Evolutionary conservation across 2,113 vertebrate genomes (phyloP).

Genomic region (Origma solitaria): DNA sequence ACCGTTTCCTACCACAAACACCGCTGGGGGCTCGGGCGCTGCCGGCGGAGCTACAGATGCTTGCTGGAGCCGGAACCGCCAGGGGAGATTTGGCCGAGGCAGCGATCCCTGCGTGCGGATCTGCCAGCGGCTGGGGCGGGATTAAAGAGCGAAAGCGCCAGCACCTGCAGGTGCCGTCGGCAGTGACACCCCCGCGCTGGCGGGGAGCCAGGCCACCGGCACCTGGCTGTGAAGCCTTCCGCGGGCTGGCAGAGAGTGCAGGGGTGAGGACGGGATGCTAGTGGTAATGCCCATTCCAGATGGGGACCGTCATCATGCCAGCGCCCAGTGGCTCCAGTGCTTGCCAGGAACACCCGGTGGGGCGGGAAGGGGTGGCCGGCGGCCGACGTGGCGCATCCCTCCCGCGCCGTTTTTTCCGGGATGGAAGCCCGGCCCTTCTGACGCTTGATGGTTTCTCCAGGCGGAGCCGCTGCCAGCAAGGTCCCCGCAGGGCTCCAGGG

Average conservation of each 20-base stretch:
- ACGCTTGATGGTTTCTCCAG: conserved; percentile 47
- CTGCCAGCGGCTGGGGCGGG: not conserved
- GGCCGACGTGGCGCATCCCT: conserved; percentile 41
- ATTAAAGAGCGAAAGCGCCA: conserved; percentile 8
- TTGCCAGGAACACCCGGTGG: not conserved
- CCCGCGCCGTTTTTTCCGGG: conserved; percentile 3
- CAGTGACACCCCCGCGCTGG: not conserved
- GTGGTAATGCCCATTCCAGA: not conserved
- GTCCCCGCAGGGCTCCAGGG: not conserved
- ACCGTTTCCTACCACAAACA: not conserved
- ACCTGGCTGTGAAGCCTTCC: not conserved
- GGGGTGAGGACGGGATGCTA: not conserved
- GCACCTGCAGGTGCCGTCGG: not conserved
- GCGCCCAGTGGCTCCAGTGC: rapidly evolving
- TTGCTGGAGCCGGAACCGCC: not conserved
- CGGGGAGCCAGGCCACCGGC: not conserved
- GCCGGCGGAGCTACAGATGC: not conserved
- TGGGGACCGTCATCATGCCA: not conserved
- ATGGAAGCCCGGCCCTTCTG: conserved; percentile 30
- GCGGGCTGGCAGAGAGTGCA: rapidly evolving
- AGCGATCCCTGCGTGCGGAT: not conserved
- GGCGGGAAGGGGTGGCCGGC: not conserved
- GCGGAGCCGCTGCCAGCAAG: not conserved
- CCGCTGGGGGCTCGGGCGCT: not conserved
- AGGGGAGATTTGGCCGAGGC: not conserved